Evolutionary conservation across 1,140 invertebrate genomes (phyloP).

Genomic region (Hycleus cichorii): DNA sequence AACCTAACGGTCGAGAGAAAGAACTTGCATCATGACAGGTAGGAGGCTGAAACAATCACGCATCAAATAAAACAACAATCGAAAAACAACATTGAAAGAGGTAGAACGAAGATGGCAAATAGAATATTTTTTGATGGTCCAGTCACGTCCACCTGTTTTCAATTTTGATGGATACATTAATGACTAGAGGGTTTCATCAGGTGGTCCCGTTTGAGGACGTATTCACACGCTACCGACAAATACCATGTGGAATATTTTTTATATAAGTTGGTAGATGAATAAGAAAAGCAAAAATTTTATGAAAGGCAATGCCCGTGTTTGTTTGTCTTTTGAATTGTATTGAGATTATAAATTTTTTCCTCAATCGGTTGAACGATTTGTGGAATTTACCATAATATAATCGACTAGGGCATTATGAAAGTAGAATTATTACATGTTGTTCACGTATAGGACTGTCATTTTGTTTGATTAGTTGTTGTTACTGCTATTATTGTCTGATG

Average conservation of each 20-base stretch:
- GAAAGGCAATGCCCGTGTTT: no score
- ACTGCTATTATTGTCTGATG: neutral
- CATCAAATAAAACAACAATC: conserved; percentile 15
- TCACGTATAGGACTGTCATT: conserved; percentile 12
- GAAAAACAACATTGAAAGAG: neutral
- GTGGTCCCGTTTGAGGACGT: no score
- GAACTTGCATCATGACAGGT: conserved; percentile 23
- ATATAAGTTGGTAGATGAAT: no score
- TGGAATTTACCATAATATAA: no score
- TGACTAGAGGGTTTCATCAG: no score
- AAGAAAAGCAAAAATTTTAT: no score
- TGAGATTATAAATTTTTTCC: no score
- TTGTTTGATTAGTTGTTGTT: conserved; percentile 22
- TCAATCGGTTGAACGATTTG: no score
- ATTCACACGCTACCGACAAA: conserved; percentile 8
- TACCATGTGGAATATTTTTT: no score
- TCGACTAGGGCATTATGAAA: conserved; percentile 5
- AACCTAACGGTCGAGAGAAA: conserved; percentile 19
- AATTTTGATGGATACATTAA: no score
- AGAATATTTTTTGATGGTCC: conserved; percentile 1
- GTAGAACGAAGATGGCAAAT: no score
- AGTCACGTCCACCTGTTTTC: conserved; percentile 15
- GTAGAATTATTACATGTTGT: conserved; percentile 7
- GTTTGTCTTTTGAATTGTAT: no score
- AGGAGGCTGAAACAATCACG: conserved; percentile 27